Base-by-base conservation (phyloP, 2,113 vertebrate genomes). In the Elgaria multicarinata region DNA sequence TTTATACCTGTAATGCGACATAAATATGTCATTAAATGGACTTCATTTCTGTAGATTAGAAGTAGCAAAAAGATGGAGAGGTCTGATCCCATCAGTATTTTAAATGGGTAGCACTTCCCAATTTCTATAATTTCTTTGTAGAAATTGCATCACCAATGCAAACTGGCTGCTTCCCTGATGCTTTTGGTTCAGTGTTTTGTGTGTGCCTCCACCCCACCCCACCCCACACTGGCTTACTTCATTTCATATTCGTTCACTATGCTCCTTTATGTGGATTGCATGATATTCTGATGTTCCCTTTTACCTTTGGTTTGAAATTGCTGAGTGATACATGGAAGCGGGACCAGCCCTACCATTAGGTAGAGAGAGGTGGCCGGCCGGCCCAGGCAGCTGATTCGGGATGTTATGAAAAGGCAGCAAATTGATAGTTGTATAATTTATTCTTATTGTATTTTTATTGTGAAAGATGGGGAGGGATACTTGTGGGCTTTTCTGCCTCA, bases 301-400 rank as follows among this genome's bases (percentile, higher is more conserved):
- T 75, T 87, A 53, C 3, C 36, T 84, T 92, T 92, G 85, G 76
- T 90, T 92, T 67, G 39, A 0, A 6, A 83, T 55, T 89, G 0
- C 0, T n/a, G 20, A 53, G 55, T 58, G 16, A 44, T 58, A 20
- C 50, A 8, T 67, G 28, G 31, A 7, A 50, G 24, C 12, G 58
- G 50, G 31, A 20, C 9, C 26, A 39, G 7, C 55, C 71, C 71
- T 72, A 18, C 39, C 42, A 77, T 44, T n/a, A 64, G 64, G 28
- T 4, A 46, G 64, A 84, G 44, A 13, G 31, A 50, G 66, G 83
- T n/a, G 7, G 42, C 66, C 22, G n/a, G n/a, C n/a, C n/a, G n/a
- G 3, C 18, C 3, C 66, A 50, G 66, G 44, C 44, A 33, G 66
- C 44, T 85, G 66, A 26, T 53, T 85, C n/a, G 53, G 16, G n/a